Evolutionary conservation across 1,140 invertebrate genomes (phyloP).

Genomic region (Diorhabda carinulata): DNA sequence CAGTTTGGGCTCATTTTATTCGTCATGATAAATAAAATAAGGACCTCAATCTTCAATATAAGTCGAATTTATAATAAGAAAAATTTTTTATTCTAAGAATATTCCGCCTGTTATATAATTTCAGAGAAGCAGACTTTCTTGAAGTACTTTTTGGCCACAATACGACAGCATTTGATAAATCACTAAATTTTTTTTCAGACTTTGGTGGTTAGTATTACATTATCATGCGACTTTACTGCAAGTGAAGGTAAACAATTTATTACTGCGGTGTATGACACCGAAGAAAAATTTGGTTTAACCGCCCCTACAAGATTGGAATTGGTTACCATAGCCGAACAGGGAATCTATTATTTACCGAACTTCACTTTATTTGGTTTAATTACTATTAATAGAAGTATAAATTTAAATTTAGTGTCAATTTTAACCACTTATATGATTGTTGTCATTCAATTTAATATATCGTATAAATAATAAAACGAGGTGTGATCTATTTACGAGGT

Average conservation of each 20-base stretch:
- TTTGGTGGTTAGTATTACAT: background rate
- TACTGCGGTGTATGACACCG: background rate
- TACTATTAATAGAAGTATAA: slow-evolving; percentile 3
- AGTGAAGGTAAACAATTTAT: slow-evolving; percentile 1
- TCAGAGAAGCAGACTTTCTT: too few relatives aligned
- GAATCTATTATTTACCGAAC: background rate
- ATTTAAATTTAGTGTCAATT: background rate
- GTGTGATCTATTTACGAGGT: too few relatives aligned
- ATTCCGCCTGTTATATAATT: too few relatives aligned
- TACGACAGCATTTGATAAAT: too few relatives aligned
- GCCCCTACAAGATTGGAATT: slow-evolving; percentile 7
- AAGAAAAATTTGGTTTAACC: background rate
- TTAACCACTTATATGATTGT: slow-evolving; percentile 9
- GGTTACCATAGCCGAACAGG: slow-evolving; percentile 7
- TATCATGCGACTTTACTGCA: slow-evolving; percentile 6
- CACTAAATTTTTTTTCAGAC: background rate
- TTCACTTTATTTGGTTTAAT: slow-evolving; percentile 5
- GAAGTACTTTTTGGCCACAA: too few relatives aligned
- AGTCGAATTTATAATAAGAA: too few relatives aligned
- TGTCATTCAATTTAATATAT: slow-evolving; percentile 13
- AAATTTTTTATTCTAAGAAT: too few relatives aligned
- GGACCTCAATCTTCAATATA: too few relatives aligned
- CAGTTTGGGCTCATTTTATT: too few relatives aligned
- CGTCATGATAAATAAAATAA: too few relatives aligned
- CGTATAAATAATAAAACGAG: background rate